Conservation (phyloP, 2,797 vertebrate species). For the Arnoldichthys spilopterus region DNA sequence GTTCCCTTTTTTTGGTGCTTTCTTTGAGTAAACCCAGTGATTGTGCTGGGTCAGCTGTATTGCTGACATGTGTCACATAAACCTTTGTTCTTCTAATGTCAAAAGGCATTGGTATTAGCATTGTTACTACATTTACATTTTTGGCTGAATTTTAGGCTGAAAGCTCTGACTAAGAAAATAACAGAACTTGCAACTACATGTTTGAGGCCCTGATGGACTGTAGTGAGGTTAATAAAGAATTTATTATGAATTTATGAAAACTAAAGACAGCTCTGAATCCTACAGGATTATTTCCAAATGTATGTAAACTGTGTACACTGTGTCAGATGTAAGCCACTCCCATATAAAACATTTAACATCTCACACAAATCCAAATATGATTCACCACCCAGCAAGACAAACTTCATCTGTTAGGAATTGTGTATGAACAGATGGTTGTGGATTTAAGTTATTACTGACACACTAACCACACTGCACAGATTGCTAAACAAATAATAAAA, state of each 20-base stretch:
- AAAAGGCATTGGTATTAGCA: no score
- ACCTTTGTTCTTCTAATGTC: no score
- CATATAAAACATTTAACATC: conserved; percentile 35
- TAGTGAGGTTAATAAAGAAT: conserved; percentile 13
- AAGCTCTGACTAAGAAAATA: not conserved
- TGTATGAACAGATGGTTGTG: conserved; percentile 9
- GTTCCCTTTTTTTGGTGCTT: no score
- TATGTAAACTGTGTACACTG: conserved; percentile 19
- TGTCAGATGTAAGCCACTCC: conserved; percentile 26
- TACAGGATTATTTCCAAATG: conserved; percentile 13
- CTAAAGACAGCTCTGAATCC: not conserved
- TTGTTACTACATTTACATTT: no score
- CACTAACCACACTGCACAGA: conserved; percentile 8
- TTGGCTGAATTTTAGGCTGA: not conserved
- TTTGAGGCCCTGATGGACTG: conserved; percentile 9
- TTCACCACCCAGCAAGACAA: not conserved
- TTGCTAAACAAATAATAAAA: not conserved
- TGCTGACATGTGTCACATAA: no score
- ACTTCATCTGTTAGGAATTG: conserved; percentile 9
- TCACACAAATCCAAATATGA: conserved; percentile 20
- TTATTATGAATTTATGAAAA: conserved; percentile 24
- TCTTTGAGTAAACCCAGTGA: not conserved
- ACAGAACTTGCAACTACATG: not conserved
- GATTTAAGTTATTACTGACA: not conserved
- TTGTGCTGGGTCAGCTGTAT: not conserved